phyloP scores from a whole-genome alignment of 2,888 invertebrate genomes.

The Sinopyrophorus schimmeli region DNA sequence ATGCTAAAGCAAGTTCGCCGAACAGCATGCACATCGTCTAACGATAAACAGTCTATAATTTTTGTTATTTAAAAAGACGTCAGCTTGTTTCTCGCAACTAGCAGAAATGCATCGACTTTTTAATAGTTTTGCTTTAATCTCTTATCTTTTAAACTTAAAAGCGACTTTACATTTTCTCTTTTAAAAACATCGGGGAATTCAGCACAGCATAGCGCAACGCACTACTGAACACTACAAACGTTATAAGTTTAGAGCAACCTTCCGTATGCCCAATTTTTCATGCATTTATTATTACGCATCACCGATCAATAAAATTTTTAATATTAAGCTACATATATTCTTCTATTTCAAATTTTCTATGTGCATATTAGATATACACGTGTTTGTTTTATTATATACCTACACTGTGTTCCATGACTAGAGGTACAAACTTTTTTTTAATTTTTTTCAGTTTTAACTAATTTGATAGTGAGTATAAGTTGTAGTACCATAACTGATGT shows the following conservation, averaged over 20 bases:
- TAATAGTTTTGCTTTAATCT: conserved; percentile 13
- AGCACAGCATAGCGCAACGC: conserved; percentile 3
- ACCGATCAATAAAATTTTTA: conserved; percentile 1
- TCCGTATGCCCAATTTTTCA: conserved; percentile 7
- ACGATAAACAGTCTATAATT: conserved; percentile 7
- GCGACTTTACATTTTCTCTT: conserved; percentile 12
- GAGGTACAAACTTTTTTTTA: no score
- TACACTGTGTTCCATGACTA: no score
- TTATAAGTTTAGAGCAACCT: conserved; percentile 12
- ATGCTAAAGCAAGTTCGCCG: background rate
- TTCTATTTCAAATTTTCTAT: no score
- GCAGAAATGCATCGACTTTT: background rate
- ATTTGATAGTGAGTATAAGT: no score
- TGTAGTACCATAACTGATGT: no score
- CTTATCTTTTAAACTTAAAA: conserved; percentile 16
- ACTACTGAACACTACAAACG: conserved; percentile 13
- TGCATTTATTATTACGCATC: conserved; percentile 1
- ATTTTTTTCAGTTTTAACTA: no score
- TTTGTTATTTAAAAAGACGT: background rate
- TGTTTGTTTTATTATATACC: no score
- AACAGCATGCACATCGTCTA: conserved; percentile 1
- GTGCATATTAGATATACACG: no score
- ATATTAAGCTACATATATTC: no score
- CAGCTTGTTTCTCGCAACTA: background rate
- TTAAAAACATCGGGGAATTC: conserved; percentile 13